A percentile compares a stretch with the other conserved stretches of the same genome.
Conservation (phyloP, 2,113 vertebrate genomes). For the Felis catus region F.catus_Fca126_mat1.0 CM031420.1:33682001-33682500, state of each 20-base stretch:
- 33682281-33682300: not conserved
- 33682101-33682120: not conserved
- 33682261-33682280: not conserved
- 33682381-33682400: not conserved
- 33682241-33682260: not conserved
- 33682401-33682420: not conserved
- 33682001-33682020: not conserved
- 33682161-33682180: not conserved
- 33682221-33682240: not conserved
- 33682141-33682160: not conserved
- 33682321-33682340: not conserved
- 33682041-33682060: not conserved
- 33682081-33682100: conserved; percentile 29
- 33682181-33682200: not conserved
- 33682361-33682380: not conserved
- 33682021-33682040: not conserved
- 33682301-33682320: not conserved
- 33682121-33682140: not conserved
- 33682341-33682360: not conserved
- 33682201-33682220: not conserved
- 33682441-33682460: not conserved
- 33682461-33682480: not conserved
- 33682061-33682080: not conserved
- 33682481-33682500: not conserved
- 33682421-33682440: not conserved